Base-by-base conservation (phyloP, 1,140 invertebrate species). In the Holotrichia oblita region DNA sequence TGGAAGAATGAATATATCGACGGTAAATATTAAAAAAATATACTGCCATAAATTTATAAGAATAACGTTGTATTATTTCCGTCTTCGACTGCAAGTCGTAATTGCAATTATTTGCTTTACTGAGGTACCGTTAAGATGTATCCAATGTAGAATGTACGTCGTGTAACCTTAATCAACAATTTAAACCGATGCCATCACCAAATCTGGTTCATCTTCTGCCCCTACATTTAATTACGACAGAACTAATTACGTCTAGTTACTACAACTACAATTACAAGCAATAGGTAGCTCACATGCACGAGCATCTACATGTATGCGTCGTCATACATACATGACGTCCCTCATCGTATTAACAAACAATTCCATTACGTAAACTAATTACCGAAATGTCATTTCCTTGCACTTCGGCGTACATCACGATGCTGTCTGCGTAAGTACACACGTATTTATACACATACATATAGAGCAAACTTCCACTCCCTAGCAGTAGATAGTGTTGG, bases 361-460 rank as follows among this genome's bases (percentile, higher is more conserved):
- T 69, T 27, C 61, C 61, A 69, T 69, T 69, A 69, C 61, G 61
- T 27, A 69, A 69, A 69, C 61, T 69, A 69, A 69, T 69, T 69
- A 69, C 61, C 27, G 22, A 69, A 69, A 69, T 69, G 61, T 34
- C 61, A 69, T 69, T 69, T 69, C 61, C 61, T 69, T 69, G 61
- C 61, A 69, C 61, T 34, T 34, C 27, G 22, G 61, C 61, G 22
- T 69, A 55, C 17, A 55, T 55, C 48, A 55, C n/a, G 48, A 17
- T 6, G 17, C 48, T 55, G 48, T 55, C 48, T 55, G 17, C 48
- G 17, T 17, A 55, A 55, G 12, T 55, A 55, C 0, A 55, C 48
- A 14, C n/a, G 6, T 17, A 17, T 17, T n/a, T 6, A 55, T 6
- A 17, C 48, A 55, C 17, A 55, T 17, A 34, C 27, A n/a, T n/a